These are phyloP conservation scores for Erethizon dorsatum DNA, from an alignment of 2,797 vertebrate species.

Conservation along the genomic window DNA sequence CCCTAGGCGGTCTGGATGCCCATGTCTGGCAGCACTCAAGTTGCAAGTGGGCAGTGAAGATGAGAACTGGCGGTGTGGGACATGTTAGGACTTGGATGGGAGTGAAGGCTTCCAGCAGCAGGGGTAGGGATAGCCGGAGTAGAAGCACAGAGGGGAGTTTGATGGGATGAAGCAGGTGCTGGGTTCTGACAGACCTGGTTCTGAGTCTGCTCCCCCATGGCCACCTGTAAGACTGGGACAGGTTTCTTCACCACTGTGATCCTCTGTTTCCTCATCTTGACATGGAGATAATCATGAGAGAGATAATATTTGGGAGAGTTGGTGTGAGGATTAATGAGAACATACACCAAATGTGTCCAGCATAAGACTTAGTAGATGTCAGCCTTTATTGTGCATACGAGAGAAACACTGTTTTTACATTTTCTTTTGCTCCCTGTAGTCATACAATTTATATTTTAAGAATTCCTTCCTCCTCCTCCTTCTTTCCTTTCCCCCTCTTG, in stretches of 20 bases:
- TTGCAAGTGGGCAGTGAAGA: background rate
- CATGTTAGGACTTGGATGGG: background rate
- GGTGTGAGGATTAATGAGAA: background rate
- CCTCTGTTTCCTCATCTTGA: background rate
- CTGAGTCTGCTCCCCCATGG: background rate
- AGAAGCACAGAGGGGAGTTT: rapidly evolving
- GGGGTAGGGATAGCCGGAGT: background rate
- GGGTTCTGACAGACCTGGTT: background rate
- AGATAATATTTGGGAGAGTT: background rate
- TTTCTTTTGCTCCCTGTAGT: background rate
- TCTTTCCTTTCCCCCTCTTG: background rate
- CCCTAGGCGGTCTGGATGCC: background rate
- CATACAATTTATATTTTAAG: constrained; percentile 33
- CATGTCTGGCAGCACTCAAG: background rate
- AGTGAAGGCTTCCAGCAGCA: background rate
- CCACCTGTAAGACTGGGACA: background rate
- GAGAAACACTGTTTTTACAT: background rate
- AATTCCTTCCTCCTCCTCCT: background rate
- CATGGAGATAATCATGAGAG: background rate
- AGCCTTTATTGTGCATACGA: background rate
- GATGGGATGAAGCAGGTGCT: background rate
- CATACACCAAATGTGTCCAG: background rate
- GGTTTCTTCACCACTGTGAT: background rate
- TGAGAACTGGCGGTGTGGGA: background rate
- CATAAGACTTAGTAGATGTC: background rate